These are phyloP conservation scores for Epinephelus moara DNA, from an alignment of 2,113 vertebrate genomes.

Conservation along the genomic window DNA sequence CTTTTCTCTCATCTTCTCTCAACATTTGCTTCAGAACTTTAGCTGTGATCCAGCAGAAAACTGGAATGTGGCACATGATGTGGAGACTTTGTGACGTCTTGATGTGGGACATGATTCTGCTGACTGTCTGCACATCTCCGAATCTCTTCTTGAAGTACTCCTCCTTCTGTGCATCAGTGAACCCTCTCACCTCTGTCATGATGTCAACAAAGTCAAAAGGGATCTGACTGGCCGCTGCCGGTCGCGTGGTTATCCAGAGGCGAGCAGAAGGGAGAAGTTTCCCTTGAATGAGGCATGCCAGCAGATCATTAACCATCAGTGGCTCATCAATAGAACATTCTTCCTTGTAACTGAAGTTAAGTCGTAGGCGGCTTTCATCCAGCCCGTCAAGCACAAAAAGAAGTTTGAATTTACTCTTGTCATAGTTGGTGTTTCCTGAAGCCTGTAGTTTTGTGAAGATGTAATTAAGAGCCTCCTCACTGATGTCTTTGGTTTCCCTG, in stretches of 20 bases:
- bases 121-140: not conserved
- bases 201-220: not conserved
- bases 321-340: not conserved
- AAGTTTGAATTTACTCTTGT: slow-evolving; percentile 52
- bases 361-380: slow-evolving; percentile 51
- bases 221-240: slow-evolving; percentile 16
- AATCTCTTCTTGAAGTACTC: too few species aligned
- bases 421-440: slow-evolving; percentile 47
- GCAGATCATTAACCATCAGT: slow-evolving; percentile 1
- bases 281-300: too few species aligned
- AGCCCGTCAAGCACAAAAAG: slow-evolving; percentile 61
- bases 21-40: slow-evolving; percentile 9
- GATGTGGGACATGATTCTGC: slow-evolving; percentile 17
- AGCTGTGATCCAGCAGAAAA: slow-evolving; percentile 23
- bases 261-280: slow-evolving; percentile 1
- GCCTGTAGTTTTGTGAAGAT: slow-evolving; percentile 41
- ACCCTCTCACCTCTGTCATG: too few species aligned
- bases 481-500: not conserved
- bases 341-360: slow-evolving; percentile 8
- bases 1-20: not conserved
- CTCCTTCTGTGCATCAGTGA: too few species aligned
- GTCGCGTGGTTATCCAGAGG: slow-evolving; percentile 31
- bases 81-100: slow-evolving; percentile 4
- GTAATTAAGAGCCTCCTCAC: not conserved
- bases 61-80: slow-evolving; percentile 43